Conservation (phyloP, 1,140 invertebrate species). For the Brachionus rotundiformis region DNA sequence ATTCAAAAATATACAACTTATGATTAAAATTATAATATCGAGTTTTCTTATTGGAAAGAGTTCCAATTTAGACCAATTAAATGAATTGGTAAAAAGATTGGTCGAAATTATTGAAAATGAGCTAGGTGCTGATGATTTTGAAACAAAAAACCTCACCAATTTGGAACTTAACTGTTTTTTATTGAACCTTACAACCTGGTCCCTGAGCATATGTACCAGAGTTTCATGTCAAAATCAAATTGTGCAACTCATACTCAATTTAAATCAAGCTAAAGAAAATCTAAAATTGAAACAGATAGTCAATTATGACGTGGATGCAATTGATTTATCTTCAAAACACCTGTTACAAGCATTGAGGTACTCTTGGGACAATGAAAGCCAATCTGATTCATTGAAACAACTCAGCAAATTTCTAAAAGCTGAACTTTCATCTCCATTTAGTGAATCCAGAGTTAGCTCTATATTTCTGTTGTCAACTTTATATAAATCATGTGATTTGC, state of each 20-base stretch:
- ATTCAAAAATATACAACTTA: neutral
- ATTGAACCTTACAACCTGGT: neutral
- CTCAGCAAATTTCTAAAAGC: neutral
- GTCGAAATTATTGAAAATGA: neutral
- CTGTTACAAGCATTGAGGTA: neutral
- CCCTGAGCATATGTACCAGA: neutral
- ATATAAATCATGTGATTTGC: neutral
- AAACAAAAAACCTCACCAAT: neutral
- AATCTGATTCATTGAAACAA: neutral
- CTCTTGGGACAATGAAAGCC: neutral
- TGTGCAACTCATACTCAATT: neutral
- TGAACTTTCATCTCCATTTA: neutral
- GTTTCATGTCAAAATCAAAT: neutral
- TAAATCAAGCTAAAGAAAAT: neutral
- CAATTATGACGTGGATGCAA: neutral
- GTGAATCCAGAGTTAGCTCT: neutral
- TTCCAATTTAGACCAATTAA: neutral
- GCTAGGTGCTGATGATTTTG: neutral
- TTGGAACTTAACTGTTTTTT: slow-evolving; percentile 22
- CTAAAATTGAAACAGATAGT: neutral
- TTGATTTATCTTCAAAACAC: slow-evolving; percentile 6
- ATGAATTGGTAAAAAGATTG: neutral
- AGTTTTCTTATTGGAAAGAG: neutral
- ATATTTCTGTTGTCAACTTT: neutral
- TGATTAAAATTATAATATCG: neutral